Evolutionary conservation across 2,888 invertebrate genomes (phyloP).

Genomic region (Frankliniella fusca): DNA sequence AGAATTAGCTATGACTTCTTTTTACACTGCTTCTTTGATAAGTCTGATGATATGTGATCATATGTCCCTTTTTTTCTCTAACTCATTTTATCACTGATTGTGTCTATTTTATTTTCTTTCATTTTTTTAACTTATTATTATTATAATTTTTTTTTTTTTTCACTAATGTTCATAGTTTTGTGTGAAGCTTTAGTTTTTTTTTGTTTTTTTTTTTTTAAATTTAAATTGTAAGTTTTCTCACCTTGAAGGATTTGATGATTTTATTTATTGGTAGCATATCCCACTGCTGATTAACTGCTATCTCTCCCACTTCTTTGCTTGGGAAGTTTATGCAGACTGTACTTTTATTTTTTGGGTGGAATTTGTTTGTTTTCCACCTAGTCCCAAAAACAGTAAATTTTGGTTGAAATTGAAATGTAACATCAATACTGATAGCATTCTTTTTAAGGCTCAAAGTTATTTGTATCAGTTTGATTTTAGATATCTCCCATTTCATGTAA

Average conservation of each 20-base stretch:
- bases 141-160: neutral
- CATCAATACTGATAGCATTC: no score
- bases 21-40: slow-evolving; percentile 20
- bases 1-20: neutral
- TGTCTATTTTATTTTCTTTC: neutral
- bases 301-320: neutral
- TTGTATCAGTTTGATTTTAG: no score
- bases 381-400: no score
- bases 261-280: neutral
- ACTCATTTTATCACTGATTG: neutral
- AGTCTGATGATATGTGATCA: slow-evolving; percentile 22
- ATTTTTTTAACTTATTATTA: neutral
- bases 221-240: neutral
- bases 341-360: neutral
- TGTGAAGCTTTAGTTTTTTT: neutral
- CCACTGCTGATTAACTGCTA: neutral
- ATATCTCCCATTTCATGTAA: no score
- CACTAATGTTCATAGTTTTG: slow-evolving; percentile 6
- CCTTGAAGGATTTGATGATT: neutral
- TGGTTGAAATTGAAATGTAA: no score
- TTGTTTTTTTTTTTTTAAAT: neutral
- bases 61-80: neutral
- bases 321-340: neutral
- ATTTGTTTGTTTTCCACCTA: neutral
- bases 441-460: no score